Conservation (phyloP, 2,888 invertebrate species). For the Pilophorus perplexus region DNA sequence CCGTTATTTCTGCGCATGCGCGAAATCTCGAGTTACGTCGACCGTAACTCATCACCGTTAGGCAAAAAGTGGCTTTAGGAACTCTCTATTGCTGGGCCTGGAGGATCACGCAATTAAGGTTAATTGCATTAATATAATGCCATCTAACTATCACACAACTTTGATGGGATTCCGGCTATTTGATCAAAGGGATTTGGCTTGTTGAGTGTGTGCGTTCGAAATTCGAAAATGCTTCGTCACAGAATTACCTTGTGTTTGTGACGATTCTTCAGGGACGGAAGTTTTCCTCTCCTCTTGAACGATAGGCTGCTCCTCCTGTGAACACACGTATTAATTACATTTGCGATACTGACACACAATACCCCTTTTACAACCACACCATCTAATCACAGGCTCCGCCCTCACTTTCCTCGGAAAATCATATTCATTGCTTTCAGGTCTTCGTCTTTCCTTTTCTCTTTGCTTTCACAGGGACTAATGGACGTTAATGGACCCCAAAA, state of each 20-base stretch:
- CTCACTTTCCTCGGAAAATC: neutral
- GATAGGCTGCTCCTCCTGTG: conserved; percentile 34
- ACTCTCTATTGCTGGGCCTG: too few species aligned
- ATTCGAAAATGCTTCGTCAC: too few species aligned
- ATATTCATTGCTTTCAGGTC: conserved; percentile 5
- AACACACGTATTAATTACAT: conserved; percentile 4
- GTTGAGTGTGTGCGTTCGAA: too few species aligned
- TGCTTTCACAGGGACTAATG: conserved; percentile 23
- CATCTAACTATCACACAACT: too few species aligned
- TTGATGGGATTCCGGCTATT: too few species aligned
- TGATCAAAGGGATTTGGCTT: too few species aligned
- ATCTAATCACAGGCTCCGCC: neutral
- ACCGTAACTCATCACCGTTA: too few species aligned
- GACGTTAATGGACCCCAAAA: conserved; percentile 21
- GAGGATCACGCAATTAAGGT: too few species aligned
- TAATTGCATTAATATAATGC: too few species aligned
- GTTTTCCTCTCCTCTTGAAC: conserved; percentile 34
- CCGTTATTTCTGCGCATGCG: too few species aligned
- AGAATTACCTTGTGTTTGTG: conserved; percentile 39
- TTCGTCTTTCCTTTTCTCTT: neutral
- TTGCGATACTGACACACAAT: neutral
- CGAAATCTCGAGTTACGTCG: too few species aligned
- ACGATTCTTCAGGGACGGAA: conserved; percentile 35
- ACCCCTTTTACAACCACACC: neutral
- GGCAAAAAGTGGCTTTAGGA: too few species aligned